Evolutionary conservation across 2,113 vertebrate species (phyloP).

Genomic region (Sinocyclocheilus anophthalmus): DNA sequence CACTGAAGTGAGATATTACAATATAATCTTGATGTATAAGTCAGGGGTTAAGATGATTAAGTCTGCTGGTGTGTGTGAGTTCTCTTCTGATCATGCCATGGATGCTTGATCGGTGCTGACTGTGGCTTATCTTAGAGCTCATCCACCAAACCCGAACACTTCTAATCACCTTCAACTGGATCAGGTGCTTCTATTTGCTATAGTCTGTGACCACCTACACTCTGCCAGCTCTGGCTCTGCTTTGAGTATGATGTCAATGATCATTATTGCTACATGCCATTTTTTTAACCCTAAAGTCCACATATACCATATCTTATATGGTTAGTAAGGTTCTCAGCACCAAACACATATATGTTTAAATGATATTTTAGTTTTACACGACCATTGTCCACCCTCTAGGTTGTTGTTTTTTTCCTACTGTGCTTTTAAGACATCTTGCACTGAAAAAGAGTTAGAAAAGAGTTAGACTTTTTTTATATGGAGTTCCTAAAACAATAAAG

Average conservation of each 20-base stretch:
- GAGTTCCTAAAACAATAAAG: too few relatives aligned
- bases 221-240: neutral
- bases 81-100: conserved; percentile 61
- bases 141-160: conserved; percentile 41
- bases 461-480: too few relatives aligned
- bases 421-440: too few relatives aligned
- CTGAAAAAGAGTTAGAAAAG: too few relatives aligned
- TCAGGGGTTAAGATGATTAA: conserved; percentile 61
- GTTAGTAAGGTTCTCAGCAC: neutral
- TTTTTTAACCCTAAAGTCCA: neutral
- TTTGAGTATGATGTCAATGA: neutral
- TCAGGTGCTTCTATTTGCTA: conserved; percentile 12
- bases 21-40: conserved; percentile 45
- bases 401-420: too few relatives aligned
- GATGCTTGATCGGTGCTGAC: conserved; percentile 44
- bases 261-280: neutral
- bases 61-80: conserved; percentile 55
- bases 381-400: neutral
- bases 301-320: neutral
- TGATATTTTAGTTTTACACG: neutral
- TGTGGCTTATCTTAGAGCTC: conserved; percentile 46
- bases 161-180: conserved; percentile 34
- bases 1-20: conserved; percentile 55
- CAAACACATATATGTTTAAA: neutral
- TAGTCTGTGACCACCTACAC: conserved; percentile 5